Evolutionary conservation across 2,888 invertebrate genomes (phyloP).

Genomic region (Lissocephala sabroskyi): DNA sequence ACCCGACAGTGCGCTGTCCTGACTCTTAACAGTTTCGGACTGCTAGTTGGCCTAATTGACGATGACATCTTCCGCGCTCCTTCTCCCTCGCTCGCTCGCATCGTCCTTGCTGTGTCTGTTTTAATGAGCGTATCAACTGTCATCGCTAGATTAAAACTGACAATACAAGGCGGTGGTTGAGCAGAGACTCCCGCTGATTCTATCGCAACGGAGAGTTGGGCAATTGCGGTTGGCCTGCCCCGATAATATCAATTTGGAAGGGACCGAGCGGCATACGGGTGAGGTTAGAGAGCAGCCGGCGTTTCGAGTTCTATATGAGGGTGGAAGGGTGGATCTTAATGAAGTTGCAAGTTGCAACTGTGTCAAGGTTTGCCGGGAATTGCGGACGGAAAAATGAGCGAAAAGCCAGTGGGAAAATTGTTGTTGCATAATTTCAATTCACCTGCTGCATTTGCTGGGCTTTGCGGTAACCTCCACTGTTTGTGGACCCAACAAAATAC

Average conservation of each 20-base stretch:
- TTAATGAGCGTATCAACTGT: conserved; percentile 49
- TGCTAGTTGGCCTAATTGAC: conserved; percentile 48
- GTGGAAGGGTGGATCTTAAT: conserved; percentile 17
- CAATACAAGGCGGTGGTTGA: conserved; percentile 6
- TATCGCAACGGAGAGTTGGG: background rate
- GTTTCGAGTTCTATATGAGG: background rate
- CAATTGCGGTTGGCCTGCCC: background rate
- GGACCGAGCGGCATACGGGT: background rate
- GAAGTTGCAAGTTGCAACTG: conserved; percentile 12
- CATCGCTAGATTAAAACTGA: conserved; percentile 43
- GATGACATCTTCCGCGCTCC: conserved; percentile 20
- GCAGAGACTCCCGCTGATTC: background rate
- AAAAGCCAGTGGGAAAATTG: conserved; percentile 5
- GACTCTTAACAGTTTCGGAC: no score
- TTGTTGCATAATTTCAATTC: conserved; percentile 33
- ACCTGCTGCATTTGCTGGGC: background rate
- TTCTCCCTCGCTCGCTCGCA: background rate
- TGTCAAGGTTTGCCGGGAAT: conserved; percentile 33
- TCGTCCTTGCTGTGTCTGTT: no score
- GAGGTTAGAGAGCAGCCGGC: background rate
- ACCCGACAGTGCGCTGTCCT: no score
- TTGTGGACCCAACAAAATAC: conserved; percentile 28
- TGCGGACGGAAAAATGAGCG: conserved; percentile 16
- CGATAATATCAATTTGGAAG: conserved; percentile 5
- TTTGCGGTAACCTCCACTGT: background rate